phyloP scores from a whole-genome alignment of 2,888 invertebrate genomes.

The Magallana nippona region DNA sequence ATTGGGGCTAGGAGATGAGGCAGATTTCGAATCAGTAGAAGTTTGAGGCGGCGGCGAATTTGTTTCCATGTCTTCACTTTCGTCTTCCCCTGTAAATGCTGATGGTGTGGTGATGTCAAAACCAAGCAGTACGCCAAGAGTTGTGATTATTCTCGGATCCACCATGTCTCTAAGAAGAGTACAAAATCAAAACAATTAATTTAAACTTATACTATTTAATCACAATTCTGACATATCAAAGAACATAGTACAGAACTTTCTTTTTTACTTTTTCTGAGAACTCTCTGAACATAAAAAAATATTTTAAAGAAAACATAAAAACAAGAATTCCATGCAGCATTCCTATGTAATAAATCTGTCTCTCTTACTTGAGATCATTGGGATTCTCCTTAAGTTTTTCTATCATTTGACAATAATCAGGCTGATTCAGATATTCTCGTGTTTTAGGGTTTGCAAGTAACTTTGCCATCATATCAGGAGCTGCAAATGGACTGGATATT shows the following conservation, averaged over 20 bases:
- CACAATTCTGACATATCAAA: no score
- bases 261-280: no score
- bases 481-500: conserved; percentile 82
- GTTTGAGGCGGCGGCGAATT: conserved; percentile 48
- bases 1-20: conserved; percentile 24
- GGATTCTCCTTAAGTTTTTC: conserved; percentile 86
- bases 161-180: conserved; percentile 79
- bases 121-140: conserved; percentile 86
- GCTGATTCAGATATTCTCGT: conserved; percentile 87
- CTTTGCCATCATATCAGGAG: conserved; percentile 84
- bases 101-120: conserved; percentile 80
- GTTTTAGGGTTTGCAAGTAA: conserved; percentile 86
- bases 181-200: background rate
- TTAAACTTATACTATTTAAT: no score
- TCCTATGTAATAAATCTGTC: background rate
- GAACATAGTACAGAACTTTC: no score
- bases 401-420: conserved; percentile 85
- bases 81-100: conserved; percentile 38
- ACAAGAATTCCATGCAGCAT: no score
- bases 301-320: no score
- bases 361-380: conserved; percentile 80
- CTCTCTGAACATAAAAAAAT: no score
- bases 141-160: conserved; percentile 86
- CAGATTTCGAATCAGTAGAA: conserved; percentile 15
- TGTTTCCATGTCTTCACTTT: background rate